These are phyloP conservation scores for Nasonia giraulti DNA, from an alignment of 1,140 invertebrate genomes.

Conservation along the genomic window DNA sequence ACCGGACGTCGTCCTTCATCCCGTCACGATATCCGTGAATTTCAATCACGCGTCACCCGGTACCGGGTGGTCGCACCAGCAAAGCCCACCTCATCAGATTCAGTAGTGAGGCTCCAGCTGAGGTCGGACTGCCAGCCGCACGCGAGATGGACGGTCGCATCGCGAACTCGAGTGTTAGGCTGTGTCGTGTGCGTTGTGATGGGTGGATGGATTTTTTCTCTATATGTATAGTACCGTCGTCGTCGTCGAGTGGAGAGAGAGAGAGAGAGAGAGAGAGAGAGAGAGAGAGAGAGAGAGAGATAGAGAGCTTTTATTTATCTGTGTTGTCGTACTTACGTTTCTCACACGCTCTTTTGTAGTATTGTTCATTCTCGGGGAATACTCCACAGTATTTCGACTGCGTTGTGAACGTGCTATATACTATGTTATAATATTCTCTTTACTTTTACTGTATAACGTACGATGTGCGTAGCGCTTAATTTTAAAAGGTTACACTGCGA, in stretches of 20 bases:
- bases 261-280: too few species aligned
- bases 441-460: not conserved
- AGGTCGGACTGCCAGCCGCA: not conserved
- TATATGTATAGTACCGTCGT: not conserved
- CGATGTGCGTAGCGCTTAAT: not conserved
- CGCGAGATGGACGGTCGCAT: not conserved
- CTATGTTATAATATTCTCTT: too few species aligned
- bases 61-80: constrained; percentile 64
- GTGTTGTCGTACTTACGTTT: not conserved
- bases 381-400: not conserved
- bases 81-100: constrained; percentile 64
- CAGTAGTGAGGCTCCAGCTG: constrained; percentile 25
- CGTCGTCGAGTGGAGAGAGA: too few species aligned
- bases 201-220: not conserved
- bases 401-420: too few species aligned
- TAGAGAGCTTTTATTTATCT: not conserved
- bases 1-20: constrained; percentile 85
- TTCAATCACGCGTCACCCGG: constrained; percentile 74
- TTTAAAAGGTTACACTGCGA: not conserved
- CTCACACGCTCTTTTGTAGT: not conserved
- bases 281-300: too few species aligned
- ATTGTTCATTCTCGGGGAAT: not conserved
- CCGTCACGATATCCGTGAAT: constrained; percentile 93
- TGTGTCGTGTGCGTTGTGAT: not conserved
- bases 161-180: not conserved